Base-by-base conservation (phyloP, 2,797 vertebrate species). In the Melanotaenia pygmaea region DNA sequence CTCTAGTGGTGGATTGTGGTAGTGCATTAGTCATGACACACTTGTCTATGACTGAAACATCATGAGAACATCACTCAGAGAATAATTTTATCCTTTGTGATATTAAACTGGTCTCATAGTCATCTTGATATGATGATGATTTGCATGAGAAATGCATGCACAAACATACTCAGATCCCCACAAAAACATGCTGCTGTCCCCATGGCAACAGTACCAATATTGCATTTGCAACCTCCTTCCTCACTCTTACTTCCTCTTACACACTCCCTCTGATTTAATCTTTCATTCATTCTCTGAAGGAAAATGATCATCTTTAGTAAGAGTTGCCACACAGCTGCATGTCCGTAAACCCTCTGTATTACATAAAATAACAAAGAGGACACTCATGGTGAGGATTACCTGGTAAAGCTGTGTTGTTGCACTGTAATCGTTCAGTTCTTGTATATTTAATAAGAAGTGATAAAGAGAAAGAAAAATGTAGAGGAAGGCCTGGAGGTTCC, bases 201-300 rank as follows among this genome's bases (percentile, higher is more conserved):
- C 90, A 92, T 91, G 84, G 90, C 87, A 91, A 92, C 91, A 77
- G 87, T 22, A 75, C 79, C 63, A 77, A 72, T 57, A 74, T 74
- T 74, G 76, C 62, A 43, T 84, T 73, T 80, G 66, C 75, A 85
- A 64, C 20, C 63, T n/a, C 78, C 58, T 62, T 54, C 28, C 43
- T 76, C 57, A n/a, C 24, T 69, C 67, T 69, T 72, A 64, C 61
- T 65, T 68, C 16, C 66, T 45, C 37, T 67, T 56, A 50, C 66
- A 20, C 66, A 5, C 20, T 72, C 64, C 72, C 63, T 72, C 79
- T 76, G 61, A 74, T 85, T 80, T 54, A 20, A 59, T 80, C 68
- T 56, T 65, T 75, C 35, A 63, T 45, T 83, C 16, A 0, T 38
- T 65, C 35, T 77, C 65, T 76, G 24, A 76, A 51, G 37, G 2